Conservation (phyloP, 2,797 vertebrate species). For the Rhinogobio ventralis region DNA sequence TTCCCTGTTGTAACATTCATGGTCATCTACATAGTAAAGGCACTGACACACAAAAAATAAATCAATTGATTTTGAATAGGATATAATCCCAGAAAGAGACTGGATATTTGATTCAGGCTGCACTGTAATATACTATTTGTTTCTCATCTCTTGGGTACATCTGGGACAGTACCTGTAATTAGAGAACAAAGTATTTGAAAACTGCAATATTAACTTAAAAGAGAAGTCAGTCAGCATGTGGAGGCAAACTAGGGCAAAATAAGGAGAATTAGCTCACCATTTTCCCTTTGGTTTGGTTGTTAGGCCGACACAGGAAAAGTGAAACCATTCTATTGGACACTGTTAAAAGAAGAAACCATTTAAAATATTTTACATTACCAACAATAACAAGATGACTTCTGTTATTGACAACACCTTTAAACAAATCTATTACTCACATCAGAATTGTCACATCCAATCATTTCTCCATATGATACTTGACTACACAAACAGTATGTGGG, state of each 20-base stretch:
- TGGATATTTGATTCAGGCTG: neutral
- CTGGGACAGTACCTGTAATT: conserved; percentile 83
- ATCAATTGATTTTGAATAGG: neutral
- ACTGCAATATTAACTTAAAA: neutral
- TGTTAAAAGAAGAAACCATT: conserved; percentile 62
- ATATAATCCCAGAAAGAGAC: neutral
- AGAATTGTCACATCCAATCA: conserved; percentile 99
- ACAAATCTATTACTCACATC: conserved; percentile 84
- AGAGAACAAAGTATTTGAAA: neutral
- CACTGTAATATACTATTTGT: conserved; percentile 69
- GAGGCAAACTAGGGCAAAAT: neutral
- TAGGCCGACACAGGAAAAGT: conserved; percentile 97
- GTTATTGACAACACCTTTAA: neutral
- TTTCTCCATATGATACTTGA: conserved; percentile 99
- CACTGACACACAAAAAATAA: neutral
- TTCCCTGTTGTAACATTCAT: conserved; percentile 16
- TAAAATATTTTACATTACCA: neutral
- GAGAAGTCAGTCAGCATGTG: neutral
- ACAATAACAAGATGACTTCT: neutral
- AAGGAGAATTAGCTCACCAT: conserved; percentile 82
- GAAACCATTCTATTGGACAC: conserved; percentile 99
- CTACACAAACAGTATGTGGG: conserved; percentile 99
- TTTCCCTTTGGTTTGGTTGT: conserved; percentile 98
- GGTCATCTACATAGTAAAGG: neutral
- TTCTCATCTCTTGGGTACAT: conserved; percentile 83